These are phyloP conservation scores for Psittacula cyanocephala DNA, from an alignment of 2,113 vertebrate genomes.

Conservation along the genomic window DNA sequence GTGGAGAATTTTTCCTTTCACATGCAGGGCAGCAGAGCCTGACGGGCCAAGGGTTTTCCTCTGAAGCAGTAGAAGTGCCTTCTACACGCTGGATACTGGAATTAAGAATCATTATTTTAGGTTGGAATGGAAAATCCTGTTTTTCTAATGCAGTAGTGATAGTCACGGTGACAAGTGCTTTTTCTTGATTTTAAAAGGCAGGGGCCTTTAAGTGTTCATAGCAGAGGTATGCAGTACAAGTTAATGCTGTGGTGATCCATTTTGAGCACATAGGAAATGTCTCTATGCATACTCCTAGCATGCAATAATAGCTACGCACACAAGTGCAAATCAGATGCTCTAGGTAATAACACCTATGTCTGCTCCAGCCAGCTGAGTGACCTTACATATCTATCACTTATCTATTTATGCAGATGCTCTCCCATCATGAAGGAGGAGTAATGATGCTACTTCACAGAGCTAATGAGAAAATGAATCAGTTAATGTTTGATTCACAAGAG, in stretches of 20 bases:
- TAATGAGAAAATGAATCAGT: constrained; percentile 42
- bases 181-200: background rate
- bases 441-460: constrained; percentile 18
- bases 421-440: constrained; percentile 29
- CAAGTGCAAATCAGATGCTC: background rate
- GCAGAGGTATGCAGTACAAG: background rate
- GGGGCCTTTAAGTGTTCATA: background rate
- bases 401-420: constrained; percentile 2
- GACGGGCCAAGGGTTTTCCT: background rate
- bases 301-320: background rate
- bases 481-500: constrained; percentile 24
- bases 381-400: constrained; percentile 21
- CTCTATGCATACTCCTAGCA: background rate
- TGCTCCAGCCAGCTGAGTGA: constrained; percentile 7
- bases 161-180: background rate
- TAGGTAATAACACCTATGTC: background rate
- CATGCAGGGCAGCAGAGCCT: background rate
- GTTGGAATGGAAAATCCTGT: background rate
- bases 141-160: background rate
- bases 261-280: background rate
- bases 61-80: background rate
- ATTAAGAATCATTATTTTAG: background rate
- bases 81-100: background rate
- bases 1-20: background rate
- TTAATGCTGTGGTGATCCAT: background rate